Evolutionary conservation across 2,888 invertebrate species (phyloP), one percentile per base, ranked within the genome.

Genomic region (Cylloceria caligata): DNA sequence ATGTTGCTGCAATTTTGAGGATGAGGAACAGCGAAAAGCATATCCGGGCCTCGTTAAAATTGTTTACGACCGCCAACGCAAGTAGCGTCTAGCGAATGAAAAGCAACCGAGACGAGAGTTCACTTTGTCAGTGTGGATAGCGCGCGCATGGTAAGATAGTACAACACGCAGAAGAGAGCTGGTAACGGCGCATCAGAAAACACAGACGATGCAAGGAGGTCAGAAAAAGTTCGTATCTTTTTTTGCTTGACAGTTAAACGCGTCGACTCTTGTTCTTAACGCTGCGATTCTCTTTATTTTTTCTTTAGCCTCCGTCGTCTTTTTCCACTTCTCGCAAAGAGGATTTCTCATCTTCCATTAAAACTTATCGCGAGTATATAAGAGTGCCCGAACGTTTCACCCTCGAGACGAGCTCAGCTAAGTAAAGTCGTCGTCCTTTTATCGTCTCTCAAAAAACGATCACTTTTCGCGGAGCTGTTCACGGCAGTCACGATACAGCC

Each of bases 291-390:
- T 36, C 5, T 36, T 45, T 60, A 57, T 45, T 64, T 71, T 80
- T 27, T 64, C 13, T 34, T 49, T 49, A 24, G 3, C 13, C 36
- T 60, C 42, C 62, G 62, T 52, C 77, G 27, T 62, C 19, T 65
- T 55, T 64, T 74, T 69, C 16, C 13, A 34, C 68, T 64, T 4
- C 39, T 55, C 72, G 72, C 81, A 52, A 24, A 68, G 62, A 68
- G 34, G 60, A 81, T 62, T 62, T 39, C 27, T 71, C 49, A 30
- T 57, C 49, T 60, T 67, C 76, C 76, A 81, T 81, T 81, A 81
- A 81, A 76, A 81, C 81, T 81, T 81, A 77, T 77, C 76, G 67
- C 42, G 39, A 36, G 47, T 69, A n/a, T n/a, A n/a, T n/a, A 65
- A 64, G 65, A 75, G 64, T 64, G 68, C 64, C 52, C 73, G 52